These are phyloP conservation scores for Drosophila ficusphila DNA, from an alignment of 1,140 invertebrate species.

Conservation along the genomic window DNA sequence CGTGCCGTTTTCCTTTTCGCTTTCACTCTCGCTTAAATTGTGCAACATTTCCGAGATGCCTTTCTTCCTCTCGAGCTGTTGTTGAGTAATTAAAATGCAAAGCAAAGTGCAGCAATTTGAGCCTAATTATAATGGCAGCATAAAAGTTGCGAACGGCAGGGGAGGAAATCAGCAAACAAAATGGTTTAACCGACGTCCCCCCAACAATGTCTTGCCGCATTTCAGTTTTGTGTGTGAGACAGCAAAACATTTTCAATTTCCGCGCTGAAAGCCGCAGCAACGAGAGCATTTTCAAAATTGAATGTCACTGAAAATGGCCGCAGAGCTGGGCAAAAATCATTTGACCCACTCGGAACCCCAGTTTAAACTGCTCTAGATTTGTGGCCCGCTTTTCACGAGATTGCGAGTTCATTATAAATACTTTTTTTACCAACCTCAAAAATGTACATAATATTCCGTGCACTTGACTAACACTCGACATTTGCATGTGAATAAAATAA, in stretches of 20 bases:
- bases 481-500: slow-evolving; percentile 48
- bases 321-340: slow-evolving; percentile 10
- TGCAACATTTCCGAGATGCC: slow-evolving; percentile 69
- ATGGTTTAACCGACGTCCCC: slow-evolving; percentile 33
- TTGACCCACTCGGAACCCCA: slow-evolving; percentile 8
- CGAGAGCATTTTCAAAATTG: slow-evolving; percentile 69
- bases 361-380: slow-evolving; percentile 58
- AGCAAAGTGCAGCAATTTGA: slow-evolving; percentile 53
- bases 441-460: slow-evolving; percentile 41
- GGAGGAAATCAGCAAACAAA: slow-evolving; percentile 37
- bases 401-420: slow-evolving; percentile 65
- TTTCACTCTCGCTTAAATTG: slow-evolving; percentile 53
- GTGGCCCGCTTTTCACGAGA: slow-evolving; percentile 11
- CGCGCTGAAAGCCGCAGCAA: slow-evolving; percentile 54
- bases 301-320: slow-evolving; percentile 59
- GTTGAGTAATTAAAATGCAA: slow-evolving; percentile 71
- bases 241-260: slow-evolving; percentile 76
- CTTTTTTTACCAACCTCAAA: slow-evolving; percentile 27
- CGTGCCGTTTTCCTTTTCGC: slow-evolving; percentile 20
- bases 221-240: slow-evolving; percentile 28
- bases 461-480: slow-evolving; percentile 46
- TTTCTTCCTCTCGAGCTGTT: slow-evolving; percentile 26
- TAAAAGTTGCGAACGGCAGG: background rate
- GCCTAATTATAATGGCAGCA: slow-evolving; percentile 56
- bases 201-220: slow-evolving; percentile 32